Evolutionary conservation across 2,113 vertebrate genomes (phyloP), one percentile per base, ranked within the genome.

Genomic region (Pyrgilauda ruficollis): DNA sequence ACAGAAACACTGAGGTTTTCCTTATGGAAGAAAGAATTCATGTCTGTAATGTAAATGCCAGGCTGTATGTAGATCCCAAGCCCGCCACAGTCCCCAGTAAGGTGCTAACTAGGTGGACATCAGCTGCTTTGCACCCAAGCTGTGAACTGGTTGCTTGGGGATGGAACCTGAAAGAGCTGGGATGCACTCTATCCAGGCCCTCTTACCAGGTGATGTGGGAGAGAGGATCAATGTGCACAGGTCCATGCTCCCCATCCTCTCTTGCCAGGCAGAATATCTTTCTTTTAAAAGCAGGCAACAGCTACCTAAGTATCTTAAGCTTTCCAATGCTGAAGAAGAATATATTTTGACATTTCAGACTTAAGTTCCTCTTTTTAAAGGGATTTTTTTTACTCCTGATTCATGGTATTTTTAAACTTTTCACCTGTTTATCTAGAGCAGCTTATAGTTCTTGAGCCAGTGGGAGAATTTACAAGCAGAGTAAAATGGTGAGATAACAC

Each of bases 101-200:
- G 15, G 6, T 78, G n/a, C 28, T 70, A 22, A 31, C 7, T 15
- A 18, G 13, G 30, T 1, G 2, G n/a, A 9, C 41, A 49, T 9
- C 31, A 37, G 20, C 22, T 82, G 56, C 17, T 82, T 72, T 67
- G 28, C 26, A 59, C 4, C 19, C 37, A 39, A 37, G 9, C 4
- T 76, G 20, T 37, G 52, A 15, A 49, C 11, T 67, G 50, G 7
- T 49, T 72, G 6, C n/a, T 27, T 76, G 16, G 3, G 44, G 8
- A 64, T 64, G 30, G n/a, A 72, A 91, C 41, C 7, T 7, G 12
- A 47, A 23, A 43, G 26, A 39, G 9, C 6, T 44, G 15, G 12
- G 23, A 30, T 4, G 2, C 0, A 4, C 1, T 63, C 6, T 21
- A 30, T 17, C 1, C 3, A 26, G 23, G 7, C 3, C 3, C 5